Evolutionary conservation across 2,888 invertebrate genomes (phyloP), one percentile per base, ranked within the genome.

Genomic region (Gryllus longicercus): DNA sequence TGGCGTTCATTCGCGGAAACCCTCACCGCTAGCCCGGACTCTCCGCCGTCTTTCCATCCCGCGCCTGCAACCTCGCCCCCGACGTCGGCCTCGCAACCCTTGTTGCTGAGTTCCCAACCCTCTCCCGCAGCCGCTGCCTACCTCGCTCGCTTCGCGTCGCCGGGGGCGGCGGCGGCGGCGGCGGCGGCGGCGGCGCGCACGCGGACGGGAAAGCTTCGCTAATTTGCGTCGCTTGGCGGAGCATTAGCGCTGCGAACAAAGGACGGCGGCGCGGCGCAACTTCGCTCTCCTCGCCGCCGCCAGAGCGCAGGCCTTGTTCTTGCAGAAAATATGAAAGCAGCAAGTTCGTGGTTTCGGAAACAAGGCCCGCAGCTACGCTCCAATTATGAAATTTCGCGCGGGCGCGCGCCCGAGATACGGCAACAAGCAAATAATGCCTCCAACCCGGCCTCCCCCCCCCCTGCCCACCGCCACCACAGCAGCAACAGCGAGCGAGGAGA

Each of bases 181-280:
- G 16, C 8, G 63, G 63, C 63, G 63, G 63, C n/a, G n/a, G 63
- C 63, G n/a, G n/a, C 16, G n/a, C 5, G 63, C 14, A 63, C 14
- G 63, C 63, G 14, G n/a, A 63, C 16, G n/a, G 63, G 63, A 63
- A 63, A 63, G 63, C 63, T 63, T 63, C 63, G 63, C 63, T 63
- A 63, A 63, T 63, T 63, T 63, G 63, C 63, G 63, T 63, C 63
- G 63, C 63, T 63, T 63, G 63, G 63, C n/a, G n/a, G 63, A 63
- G 63, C 63, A 63, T 63, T 63, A 63, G 63, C 63, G 63, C 63
- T 63, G n/a, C 63, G 63, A 63, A 63, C 63, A 63, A 63, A 63
- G 63, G 63, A 63, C 14, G 63, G 63, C 14, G 63, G 63, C 63
- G n/a, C 63, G 14, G 14, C 63, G 63, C 63, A 63, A 63, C 63